phyloP scores from a whole-genome alignment of 2,113 vertebrate species.

The Elephantulus edwardii region DNA sequence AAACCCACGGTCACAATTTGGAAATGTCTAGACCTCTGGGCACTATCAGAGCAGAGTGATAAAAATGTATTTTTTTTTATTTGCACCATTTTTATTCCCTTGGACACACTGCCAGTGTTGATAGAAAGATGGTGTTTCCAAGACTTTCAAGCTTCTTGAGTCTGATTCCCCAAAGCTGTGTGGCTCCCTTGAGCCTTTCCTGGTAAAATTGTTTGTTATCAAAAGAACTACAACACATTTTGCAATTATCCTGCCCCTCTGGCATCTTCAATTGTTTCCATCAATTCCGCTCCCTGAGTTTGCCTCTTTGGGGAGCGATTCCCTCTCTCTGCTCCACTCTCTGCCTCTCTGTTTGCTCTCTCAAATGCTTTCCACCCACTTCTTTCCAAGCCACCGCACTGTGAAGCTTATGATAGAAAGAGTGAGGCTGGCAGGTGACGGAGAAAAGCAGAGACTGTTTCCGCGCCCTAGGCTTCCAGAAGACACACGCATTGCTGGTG shows the following conservation, averaged over 20 bases:
- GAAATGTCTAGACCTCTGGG: not conserved
- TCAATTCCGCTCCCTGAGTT: not conserved
- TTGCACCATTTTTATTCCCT: accelerated
- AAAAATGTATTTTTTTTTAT: not conserved
- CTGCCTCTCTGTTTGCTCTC: not conserved
- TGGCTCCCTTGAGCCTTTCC: not conserved
- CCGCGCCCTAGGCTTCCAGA: not conserved
- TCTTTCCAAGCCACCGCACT: not conserved
- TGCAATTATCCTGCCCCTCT: not conserved
- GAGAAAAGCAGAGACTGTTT: not conserved
- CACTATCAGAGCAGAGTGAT: not conserved
- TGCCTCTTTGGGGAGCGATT: slow-evolving; percentile 37
- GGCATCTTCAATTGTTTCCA: not conserved
- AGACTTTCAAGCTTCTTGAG: not conserved
- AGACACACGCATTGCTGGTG: not conserved
- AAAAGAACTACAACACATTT: not conserved
- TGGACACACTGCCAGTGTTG: no score
- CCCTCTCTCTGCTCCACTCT: not conserved
- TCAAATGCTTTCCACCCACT: not conserved
- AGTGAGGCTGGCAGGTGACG: not conserved
- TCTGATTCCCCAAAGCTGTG: not conserved
- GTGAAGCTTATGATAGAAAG: not conserved
- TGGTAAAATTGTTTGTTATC: not conserved
- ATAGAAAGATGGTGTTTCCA: not conserved
- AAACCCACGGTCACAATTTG: accelerated